These are phyloP conservation scores for Siphonodentalium dalli DNA, from an alignment of 2,888 invertebrate species.

Conservation along the genomic window DNA sequence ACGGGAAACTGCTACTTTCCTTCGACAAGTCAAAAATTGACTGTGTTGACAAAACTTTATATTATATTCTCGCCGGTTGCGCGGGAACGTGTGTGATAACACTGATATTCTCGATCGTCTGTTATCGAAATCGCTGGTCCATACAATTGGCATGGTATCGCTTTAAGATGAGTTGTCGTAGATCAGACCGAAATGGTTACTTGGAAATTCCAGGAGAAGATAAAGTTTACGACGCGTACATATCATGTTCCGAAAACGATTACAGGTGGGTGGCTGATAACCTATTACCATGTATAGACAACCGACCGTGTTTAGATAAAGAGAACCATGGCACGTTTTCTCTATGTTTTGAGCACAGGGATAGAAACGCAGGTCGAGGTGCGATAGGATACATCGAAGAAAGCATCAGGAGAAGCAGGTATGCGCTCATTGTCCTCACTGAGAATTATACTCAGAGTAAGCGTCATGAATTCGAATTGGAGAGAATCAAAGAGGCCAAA, in stretches of 20 bases:
- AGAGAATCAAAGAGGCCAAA: conserved; percentile 17
- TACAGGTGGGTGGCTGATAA: conserved; percentile 33
- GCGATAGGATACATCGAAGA: conserved; percentile 29
- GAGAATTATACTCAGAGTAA: conserved; percentile 26
- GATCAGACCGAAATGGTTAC: no score
- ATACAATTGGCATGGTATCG: no score
- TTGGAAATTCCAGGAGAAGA: conserved; percentile 18
- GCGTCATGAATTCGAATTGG: conserved; percentile 30
- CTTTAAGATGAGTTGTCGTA: no score
- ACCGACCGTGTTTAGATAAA: conserved; percentile 18
- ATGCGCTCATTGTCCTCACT: conserved; percentile 36
- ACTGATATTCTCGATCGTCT: no score
- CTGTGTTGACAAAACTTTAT: no score
- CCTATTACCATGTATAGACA: conserved; percentile 35
- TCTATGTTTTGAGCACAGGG: no score
- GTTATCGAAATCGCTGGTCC: no score
- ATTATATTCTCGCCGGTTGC: no score
- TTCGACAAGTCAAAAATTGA: conserved; percentile 39
- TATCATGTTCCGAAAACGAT: conserved; percentile 38
- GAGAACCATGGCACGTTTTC: conserved; percentile 27
- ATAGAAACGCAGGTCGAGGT: conserved; percentile 20
- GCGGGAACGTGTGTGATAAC: no score
- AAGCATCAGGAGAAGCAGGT: conserved; percentile 28
- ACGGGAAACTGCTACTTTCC: conserved; percentile 32
- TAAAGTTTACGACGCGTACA: conserved; percentile 27